Evolutionary conservation across 1,140 invertebrate genomes (phyloP).

Genomic region (Cepaea nemoralis): DNA sequence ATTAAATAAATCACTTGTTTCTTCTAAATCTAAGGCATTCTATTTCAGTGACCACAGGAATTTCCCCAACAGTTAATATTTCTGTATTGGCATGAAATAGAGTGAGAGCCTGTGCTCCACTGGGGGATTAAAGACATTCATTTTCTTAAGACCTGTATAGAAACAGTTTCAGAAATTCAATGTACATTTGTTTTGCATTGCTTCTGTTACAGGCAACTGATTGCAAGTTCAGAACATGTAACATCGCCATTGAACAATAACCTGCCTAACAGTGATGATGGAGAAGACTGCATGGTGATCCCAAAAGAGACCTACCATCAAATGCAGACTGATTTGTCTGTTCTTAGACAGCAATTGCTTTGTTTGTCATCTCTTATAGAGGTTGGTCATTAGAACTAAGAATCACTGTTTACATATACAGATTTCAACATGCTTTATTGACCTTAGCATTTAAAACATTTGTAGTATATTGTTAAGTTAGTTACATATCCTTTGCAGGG

Average conservation of each 20-base stretch:
- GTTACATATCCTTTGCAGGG: too few relatives aligned
- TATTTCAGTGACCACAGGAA: too few relatives aligned
- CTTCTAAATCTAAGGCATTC: too few relatives aligned
- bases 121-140: too few relatives aligned
- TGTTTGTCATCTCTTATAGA: conserved; percentile 19
- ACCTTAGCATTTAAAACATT: too few relatives aligned
- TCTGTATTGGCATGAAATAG: too few relatives aligned
- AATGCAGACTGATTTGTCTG: conserved; percentile 9
- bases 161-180: neutral
- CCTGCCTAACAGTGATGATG: neutral
- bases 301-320: conserved; percentile 25
- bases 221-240: conserved; percentile 20
- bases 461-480: too few relatives aligned
- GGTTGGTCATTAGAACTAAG: conserved; percentile 8
- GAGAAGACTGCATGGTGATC: conserved; percentile 22
- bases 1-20: too few relatives aligned
- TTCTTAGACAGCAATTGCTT: conserved; percentile 18
- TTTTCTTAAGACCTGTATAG: too few relatives aligned
- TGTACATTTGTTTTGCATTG: neutral
- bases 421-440: too few relatives aligned
- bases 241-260: neutral
- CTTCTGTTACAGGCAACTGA: neutral
- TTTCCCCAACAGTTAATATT: too few relatives aligned
- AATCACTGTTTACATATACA: conserved; percentile 3
- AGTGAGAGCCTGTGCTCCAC: too few relatives aligned